Base-by-base conservation (phyloP, 1,140 invertebrate genomes). In the Trichomalopsis sarcophagae region DNA sequence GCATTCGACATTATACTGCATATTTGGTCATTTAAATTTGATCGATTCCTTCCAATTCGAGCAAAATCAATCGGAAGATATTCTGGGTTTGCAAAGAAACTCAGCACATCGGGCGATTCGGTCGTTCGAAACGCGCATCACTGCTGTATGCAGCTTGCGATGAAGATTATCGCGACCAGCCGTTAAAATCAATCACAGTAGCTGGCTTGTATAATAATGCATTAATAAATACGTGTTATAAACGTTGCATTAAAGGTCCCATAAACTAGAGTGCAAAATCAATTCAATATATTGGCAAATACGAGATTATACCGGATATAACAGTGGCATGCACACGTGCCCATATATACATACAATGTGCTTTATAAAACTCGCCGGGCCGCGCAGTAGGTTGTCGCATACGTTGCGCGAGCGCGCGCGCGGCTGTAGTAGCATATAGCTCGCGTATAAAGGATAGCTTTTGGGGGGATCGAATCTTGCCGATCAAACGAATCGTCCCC, bases 401-500 rank as follows among this genome's bases (percentile, higher is more conserved):
- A 21, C 55, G 21, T 62, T 6, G 55, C 3, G 17, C 50, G 50
- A 3, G 50, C 50, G 50, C 50, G 50, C 17, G 50, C 50, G 14
- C 30, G 30, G 30, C 73, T 7, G 73, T 5, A 44, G 73, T 10
- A 36, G 33, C 33, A 36, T 44, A 10, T 50, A 50, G 47, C 47
- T 50, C 55, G 17, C 55, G 55, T 27, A 50, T 84, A 84, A 77
- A 77, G 74, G 66, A 76, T 78, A 71, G 75, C 36, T 84, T 79
- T 84, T 21, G 44, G 4, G 23, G 23, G 71, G 17, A 44, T 69
- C 68, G 62, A 81, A 81, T 81, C 84, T 85, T 85, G 84, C 69
- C 71, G 84, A 85, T 85, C 84, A 69, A 81, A 81, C 78, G 84
- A 75, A 80, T 84, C 83, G 83, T 80, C 33, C 77, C 77, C 79